Evolutionary conservation across 2,113 vertebrate genomes (phyloP), one percentile per base, ranked within the genome.

Genomic region (Thermophis baileyi): DNA sequence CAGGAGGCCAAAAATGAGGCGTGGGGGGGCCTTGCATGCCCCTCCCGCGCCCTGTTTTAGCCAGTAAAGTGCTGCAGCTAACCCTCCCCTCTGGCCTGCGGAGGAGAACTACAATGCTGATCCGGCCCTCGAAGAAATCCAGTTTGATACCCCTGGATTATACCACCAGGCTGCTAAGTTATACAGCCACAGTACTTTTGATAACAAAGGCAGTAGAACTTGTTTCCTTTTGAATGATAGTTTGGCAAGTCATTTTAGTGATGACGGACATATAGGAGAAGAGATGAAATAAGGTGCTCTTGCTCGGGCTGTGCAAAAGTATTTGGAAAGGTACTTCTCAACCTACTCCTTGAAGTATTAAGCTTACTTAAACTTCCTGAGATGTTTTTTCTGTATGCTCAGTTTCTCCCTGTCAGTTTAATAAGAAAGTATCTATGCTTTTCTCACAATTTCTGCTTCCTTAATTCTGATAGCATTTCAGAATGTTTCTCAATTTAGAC

Each of bases 161-260:
- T 44, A 25, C 30, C 51, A 95, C 94, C 96, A 98, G 98, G 98
- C 98, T 98, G 98, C 98, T 97, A 99, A 99, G 98, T 98, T 98
- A 97, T 98, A 98, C 97, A 98, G 98, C 98, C 98, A 98, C 97
- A 98, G 98, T 97, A 98, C 98, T 97, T 98, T 98, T 93, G 98
- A 98, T 92, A 20, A 20, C 25, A 96, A 97, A 97, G 98, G 98
- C 96, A 97, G 98, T 97, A 97, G 98, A 92, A 98, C 96, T 88
- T 95, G 93, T 94, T 93, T 95, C 93, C 93, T 95, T 94, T 91
- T 95, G 50, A 54, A 85, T 30, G 47, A 85, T 47, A 55, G 91
- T 88, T 46, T 57, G 54, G 88, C 47, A 25, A 60, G 91, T 97
- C 94, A 97, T 94, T 91, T 25, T 96, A 30, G 22, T 27, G 6